Evolutionary conservation across 1,140 invertebrate genomes (phyloP), one percentile per base, ranked within the genome.

Genomic region (Globodera rostochiensis): DNA sequence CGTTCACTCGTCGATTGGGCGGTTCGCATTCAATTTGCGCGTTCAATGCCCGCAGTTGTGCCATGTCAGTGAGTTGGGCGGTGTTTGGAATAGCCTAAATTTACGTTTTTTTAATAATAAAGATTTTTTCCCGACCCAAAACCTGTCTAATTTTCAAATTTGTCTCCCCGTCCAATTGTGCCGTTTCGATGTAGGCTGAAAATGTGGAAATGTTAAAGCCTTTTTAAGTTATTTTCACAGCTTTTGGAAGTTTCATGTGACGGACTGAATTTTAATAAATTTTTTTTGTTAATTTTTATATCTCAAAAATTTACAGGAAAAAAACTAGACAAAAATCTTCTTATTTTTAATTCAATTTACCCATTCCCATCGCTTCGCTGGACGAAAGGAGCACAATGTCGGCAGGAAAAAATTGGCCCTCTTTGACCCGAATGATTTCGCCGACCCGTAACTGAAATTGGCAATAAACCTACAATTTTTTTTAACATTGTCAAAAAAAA

Each of bases 111-210:
- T 2, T 36, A 36, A 36, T 36, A 36, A 36, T 36, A 36, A 36
- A 36, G 3, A 3, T 36, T 36, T 36, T 36, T 36, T 3, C 36
- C 36, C 36, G 36, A 36, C 36, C 36, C 9, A 69, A 13, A 25
- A 80, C 80, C 91, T 98, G 96, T 69, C 97, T 92, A 80, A 98
- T 95, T 92, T 99, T 99, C 60, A 99, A 91, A 92, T 99, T 99
- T 6, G 97, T 99, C 91, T 99, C 98, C 2, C 98, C 98, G 92
- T 99, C 98, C 85, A 99, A 91, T 92, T 99, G 99, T 25, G 97
- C 95, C n/a, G 98, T 99, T 92, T 99, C 97, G 87, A 99, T 97
- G 91, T 99, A 99, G 88, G 96, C 98, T 64, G 19, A 64, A 64
- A 64, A 19, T 64, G 7, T 53, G 36, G 1, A 36, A 36, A 36